Conservation (phyloP, 2,113 vertebrate genomes). For the Lepisosteus osseus region DNA sequence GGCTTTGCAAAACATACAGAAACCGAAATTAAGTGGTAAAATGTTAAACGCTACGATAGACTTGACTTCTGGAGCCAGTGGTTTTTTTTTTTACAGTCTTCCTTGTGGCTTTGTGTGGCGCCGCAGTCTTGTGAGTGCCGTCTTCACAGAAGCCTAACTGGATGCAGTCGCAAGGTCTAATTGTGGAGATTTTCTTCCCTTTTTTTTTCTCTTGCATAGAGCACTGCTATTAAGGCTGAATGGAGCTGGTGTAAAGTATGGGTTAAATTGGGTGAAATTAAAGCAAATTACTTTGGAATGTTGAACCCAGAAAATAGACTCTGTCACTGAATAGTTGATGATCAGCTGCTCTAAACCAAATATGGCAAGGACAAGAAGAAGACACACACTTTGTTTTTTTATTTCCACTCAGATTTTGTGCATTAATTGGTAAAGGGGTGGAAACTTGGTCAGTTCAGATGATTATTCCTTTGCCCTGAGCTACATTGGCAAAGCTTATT, state of each 20-base stretch:
- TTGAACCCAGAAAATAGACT: slow-evolving; percentile 83
- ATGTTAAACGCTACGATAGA: slow-evolving; percentile 65
- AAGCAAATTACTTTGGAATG: slow-evolving; percentile 94
- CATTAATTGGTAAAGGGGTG: neutral
- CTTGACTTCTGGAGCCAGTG: slow-evolving; percentile 70
- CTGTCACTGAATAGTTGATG: slow-evolving; percentile 84
- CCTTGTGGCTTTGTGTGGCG: slow-evolving; percentile 81
- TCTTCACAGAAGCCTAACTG: slow-evolving; percentile 80
- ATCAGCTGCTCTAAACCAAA: slow-evolving; percentile 67
- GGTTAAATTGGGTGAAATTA: slow-evolving; percentile 97
- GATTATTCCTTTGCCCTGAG: no score
- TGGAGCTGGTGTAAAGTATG: slow-evolving; percentile 87
- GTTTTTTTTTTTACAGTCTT: slow-evolving; percentile 62
- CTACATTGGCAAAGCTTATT: no score
- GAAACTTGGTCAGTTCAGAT: neutral
- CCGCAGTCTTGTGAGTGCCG: slow-evolving; percentile 77
- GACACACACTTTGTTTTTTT: neutral
- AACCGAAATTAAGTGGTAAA: slow-evolving; percentile 72
- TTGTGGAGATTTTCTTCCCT: slow-evolving; percentile 82
- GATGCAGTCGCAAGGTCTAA: slow-evolving; percentile 89
- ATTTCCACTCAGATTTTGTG: neutral
- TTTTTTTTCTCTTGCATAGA: slow-evolving; percentile 77
- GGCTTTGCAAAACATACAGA: slow-evolving; percentile 66
- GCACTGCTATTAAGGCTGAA: slow-evolving; percentile 88
- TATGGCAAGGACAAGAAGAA: neutral